A percentile compares a stretch with the other conserved stretches of the same genome.
Evolutionary conservation across 1,140 invertebrate species (phyloP).

Genomic region (Zaprionus ghesquierei): DNA sequence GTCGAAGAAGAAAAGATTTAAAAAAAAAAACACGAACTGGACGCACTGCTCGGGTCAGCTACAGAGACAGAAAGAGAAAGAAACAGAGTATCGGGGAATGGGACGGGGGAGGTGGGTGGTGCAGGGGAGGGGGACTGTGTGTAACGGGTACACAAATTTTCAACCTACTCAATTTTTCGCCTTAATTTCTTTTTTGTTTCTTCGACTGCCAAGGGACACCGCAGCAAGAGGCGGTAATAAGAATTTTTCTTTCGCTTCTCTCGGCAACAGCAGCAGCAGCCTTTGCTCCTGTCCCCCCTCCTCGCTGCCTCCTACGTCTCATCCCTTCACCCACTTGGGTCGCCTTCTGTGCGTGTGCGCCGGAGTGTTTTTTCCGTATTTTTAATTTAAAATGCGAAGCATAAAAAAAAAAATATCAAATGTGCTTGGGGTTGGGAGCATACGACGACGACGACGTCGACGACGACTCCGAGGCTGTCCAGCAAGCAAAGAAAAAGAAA

Average conservation of each 20-base stretch:
- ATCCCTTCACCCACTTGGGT: not conserved
- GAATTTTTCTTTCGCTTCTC: constrained; percentile 70
- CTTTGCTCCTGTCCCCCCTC: not conserved
- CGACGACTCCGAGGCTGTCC: constrained; percentile 16
- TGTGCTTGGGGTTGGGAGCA: constrained; percentile 35
- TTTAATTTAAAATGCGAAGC: constrained; percentile 80
- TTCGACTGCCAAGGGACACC: constrained; percentile 43
- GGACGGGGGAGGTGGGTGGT: not conserved
- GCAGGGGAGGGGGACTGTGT: constrained; percentile 15
- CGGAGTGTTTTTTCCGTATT: constrained; percentile 78
- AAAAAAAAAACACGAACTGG: too few species aligned
- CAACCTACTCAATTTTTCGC: constrained; percentile 80
- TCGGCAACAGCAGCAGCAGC: not conserved
- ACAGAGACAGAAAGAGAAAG: not conserved
- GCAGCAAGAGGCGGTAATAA: constrained; percentile 71
- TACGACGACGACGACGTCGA: too few species aligned
- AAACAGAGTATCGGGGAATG: not conserved
- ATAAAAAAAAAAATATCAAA: constrained; percentile 57
- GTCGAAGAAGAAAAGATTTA: constrained; percentile 75
- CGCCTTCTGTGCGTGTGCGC: constrained; percentile 65
- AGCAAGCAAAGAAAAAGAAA: not conserved
- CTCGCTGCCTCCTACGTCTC: not conserved
- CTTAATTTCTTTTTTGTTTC: constrained; percentile 76
- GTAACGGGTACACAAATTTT: constrained; percentile 75
- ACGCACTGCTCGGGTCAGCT: constrained; percentile 29